These are phyloP conservation scores for Cryptoblepharus egeriae DNA, from an alignment of 2,797 vertebrate species.

Conservation along the genomic window DNA sequence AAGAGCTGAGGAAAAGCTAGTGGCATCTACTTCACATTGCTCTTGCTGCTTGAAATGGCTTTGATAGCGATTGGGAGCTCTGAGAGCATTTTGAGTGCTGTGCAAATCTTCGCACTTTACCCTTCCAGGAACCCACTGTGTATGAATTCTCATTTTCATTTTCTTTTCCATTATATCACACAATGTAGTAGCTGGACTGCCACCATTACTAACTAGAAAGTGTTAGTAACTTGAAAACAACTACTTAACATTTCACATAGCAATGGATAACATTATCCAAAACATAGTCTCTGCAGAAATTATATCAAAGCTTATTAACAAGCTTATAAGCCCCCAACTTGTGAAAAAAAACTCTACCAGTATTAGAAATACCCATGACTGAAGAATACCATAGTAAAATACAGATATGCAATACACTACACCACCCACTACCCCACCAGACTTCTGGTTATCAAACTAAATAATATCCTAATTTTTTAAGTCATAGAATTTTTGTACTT, in stretches of 20 bases:
- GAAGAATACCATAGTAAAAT: background rate
- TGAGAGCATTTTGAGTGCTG: too few relatives aligned
- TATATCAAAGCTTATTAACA: constrained; percentile 51
- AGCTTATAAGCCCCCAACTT: constrained; percentile 50
- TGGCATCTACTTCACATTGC: too few relatives aligned
- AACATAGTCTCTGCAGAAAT: constrained; percentile 20
- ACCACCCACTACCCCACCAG: too few relatives aligned
- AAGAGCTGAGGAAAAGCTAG: too few relatives aligned
- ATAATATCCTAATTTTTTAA: background rate
- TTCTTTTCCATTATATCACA: constrained; percentile 3
- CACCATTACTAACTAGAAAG: constrained; percentile 28
- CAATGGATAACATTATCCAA: constrained; percentile 33
- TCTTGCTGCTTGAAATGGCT: too few relatives aligned
- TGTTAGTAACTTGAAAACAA: too few relatives aligned
- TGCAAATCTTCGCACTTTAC: too few relatives aligned
- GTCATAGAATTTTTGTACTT: background rate
- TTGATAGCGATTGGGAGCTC: too few relatives aligned
- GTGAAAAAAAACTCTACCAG: constrained; percentile 42
- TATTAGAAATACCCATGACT: constrained; percentile 42
- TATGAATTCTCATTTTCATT: constrained; percentile 39
- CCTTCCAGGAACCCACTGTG: background rate
- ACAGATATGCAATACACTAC: background rate
- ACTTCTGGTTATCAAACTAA: background rate
- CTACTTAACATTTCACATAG: background rate
- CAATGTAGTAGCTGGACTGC: background rate